Evolutionary conservation across 2,888 invertebrate species (phyloP).

Genomic region (Brenthis daphne): DNA sequence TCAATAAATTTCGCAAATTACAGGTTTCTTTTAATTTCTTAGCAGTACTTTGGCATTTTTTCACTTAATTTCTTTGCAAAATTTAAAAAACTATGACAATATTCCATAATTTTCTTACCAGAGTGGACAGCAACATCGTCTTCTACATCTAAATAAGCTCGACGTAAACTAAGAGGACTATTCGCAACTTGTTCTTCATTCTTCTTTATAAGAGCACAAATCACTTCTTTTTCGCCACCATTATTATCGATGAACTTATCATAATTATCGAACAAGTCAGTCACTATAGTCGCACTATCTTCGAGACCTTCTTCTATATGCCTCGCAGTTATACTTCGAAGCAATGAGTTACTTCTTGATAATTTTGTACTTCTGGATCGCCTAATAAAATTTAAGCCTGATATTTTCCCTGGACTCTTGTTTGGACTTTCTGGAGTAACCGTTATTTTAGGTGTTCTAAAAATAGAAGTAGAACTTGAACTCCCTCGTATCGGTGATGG

Average conservation of each 20-base stretch:
- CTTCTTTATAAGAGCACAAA: slow-evolving; percentile 74
- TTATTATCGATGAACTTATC: slow-evolving; percentile 68
- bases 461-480: slow-evolving; percentile 73
- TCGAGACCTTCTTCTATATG: slow-evolving; percentile 74
- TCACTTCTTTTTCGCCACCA: slow-evolving; percentile 70
- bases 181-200: slow-evolving; percentile 70
- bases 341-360: slow-evolving; percentile 84
- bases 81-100: too few species aligned
- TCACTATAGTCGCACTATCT: slow-evolving; percentile 63
- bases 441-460: slow-evolving; percentile 70
- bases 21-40: too few species aligned
- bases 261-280: slow-evolving; percentile 69
- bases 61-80: too few species aligned
- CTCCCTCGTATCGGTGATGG: slow-evolving; percentile 75
- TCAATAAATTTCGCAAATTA: too few species aligned
- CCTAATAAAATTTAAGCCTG: slow-evolving; percentile 84
- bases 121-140: slow-evolving; percentile 88
- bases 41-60: too few species aligned
- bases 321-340: slow-evolving; percentile 81
- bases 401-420: slow-evolving; percentile 79
- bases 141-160: slow-evolving; percentile 82
- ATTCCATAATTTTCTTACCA: slow-evolving; percentile 73
- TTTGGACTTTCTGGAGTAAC: slow-evolving; percentile 76
- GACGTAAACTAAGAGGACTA: slow-evolving; percentile 73
- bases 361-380: slow-evolving; percentile 88